A percentile compares a stretch with the other conserved stretches of the same genome.
Conservation (phyloP, 23 tunicate species). For the Halocynthia roretzi region DNA sequence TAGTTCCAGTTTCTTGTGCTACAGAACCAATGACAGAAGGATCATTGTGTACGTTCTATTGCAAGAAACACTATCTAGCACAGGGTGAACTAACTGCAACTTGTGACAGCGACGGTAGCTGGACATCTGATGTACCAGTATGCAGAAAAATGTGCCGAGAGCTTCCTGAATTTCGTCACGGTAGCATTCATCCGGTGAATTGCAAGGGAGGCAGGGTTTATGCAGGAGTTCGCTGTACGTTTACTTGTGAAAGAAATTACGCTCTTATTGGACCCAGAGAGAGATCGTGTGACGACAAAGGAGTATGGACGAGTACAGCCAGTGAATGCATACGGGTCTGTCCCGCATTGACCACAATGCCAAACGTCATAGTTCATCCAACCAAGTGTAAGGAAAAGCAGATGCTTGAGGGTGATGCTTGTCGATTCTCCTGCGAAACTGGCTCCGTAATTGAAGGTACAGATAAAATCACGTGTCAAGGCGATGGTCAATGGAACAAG, state of each 20-base stretch:
- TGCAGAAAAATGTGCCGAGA: slow-evolving; percentile 8
- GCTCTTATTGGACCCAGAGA: slow-evolving; percentile 1
- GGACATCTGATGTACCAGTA: slow-evolving; percentile 7
- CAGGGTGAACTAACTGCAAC: slow-evolving; percentile 39
- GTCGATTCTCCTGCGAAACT: slow-evolving; percentile 1
- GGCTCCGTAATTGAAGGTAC: slow-evolving; percentile 17
- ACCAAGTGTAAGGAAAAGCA: background rate
- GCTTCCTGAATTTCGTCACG: background rate
- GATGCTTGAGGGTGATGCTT: background rate
- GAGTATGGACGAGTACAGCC: slow-evolving; percentile 15
- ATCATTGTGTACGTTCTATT: slow-evolving; percentile 38
- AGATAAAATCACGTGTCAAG: background rate
- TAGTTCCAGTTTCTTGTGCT: slow-evolving; percentile 20
- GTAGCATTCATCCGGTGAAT: slow-evolving; percentile 10
- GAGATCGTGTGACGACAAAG: slow-evolving; percentile 27
- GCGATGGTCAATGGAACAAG: slow-evolving; percentile 12
- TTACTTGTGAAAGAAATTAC: slow-evolving; percentile 33
- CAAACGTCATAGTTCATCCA: background rate
- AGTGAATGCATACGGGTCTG: slow-evolving; percentile 23
- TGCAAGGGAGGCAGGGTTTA: slow-evolving; percentile 14
- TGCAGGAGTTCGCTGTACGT: slow-evolving; percentile 13
- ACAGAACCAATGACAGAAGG: slow-evolving; percentile 19
- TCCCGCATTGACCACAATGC: background rate
- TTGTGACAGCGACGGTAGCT: slow-evolving; percentile 60
- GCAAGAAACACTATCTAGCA: slow-evolving; percentile 12